phyloP scores from a whole-genome alignment of 92 coral and sea anemone genomes.

The Parazoanthus swiftii region DNA sequence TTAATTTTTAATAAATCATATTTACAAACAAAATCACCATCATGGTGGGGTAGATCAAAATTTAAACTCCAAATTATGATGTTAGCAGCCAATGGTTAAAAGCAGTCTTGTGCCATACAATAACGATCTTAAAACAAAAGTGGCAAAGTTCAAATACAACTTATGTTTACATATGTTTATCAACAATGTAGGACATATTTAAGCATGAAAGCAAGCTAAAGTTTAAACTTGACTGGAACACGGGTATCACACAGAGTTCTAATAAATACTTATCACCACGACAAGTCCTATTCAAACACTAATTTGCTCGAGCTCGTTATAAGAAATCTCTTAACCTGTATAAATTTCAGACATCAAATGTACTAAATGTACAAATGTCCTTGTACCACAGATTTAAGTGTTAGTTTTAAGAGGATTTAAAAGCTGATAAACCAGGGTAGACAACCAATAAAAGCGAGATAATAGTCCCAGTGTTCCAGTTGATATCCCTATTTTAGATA shows the following conservation, averaged over 20 bases:
- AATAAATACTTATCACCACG: not conserved
- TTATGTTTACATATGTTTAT: not conserved
- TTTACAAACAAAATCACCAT: not conserved
- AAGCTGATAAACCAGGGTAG: not conserved
- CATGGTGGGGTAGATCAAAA: not conserved
- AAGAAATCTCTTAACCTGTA: not conserved
- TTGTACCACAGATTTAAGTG: not conserved
- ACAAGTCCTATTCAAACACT: not conserved
- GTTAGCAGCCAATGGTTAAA: not conserved
- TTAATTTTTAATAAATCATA: not conserved
- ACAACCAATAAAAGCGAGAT: not conserved
- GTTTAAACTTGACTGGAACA: not conserved
- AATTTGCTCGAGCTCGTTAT: not conserved
- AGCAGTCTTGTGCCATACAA: not conserved
- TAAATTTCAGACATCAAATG: not conserved
- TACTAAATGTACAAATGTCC: not conserved
- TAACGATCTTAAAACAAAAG: not conserved
- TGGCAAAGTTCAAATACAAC: not conserved
- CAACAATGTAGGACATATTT: no score
- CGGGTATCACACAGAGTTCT: not conserved
- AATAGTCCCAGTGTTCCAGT: not conserved
- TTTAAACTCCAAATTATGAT: not conserved
- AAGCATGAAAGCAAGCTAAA: not conserved
- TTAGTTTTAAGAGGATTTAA: not conserved
- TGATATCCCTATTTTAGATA: not conserved